Base-by-base conservation (phyloP, 2,888 invertebrate species). In the Polylopha cassiicola region DNA sequence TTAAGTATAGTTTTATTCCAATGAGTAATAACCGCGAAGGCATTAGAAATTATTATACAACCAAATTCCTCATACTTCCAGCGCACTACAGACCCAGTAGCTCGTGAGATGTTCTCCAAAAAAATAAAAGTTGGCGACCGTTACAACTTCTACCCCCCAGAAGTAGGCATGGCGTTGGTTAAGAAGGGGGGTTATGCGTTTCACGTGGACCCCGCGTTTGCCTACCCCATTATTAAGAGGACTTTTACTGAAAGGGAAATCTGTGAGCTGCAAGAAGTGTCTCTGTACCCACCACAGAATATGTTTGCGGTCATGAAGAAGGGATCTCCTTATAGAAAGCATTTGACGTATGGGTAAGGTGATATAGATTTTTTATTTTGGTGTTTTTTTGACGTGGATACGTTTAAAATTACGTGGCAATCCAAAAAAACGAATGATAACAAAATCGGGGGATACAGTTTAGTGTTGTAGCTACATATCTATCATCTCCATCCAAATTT, bases 141-240 rank as follows among this genome's bases (percentile, higher is more conserved):
- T 0, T 50, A 71, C 20, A 87, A 89, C 48, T 89, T 88, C 68
- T 85, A 86, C 39, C 58, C 78, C 6, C 78, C 89, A 0, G 79
- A 77, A 3, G 67, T 82, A 28, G 92, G 92, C 6, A 75, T 92
- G 60, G 66, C 69, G 0, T 63, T 86, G 48, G 89, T 92, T 1
- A 87, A 87, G 58, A 65, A 73, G 16, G 92, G 92, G 2, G 90
- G 89, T 2, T 92, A 89, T 58, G 92, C 92, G 0, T 91, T 90
- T 65, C 90, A 91, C 55, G 87, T 90, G 3, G 92, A 92, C 64
- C 88, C 87, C 0, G 87, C 89, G 0, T 87, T 87, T 0, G 91
- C 89, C 1, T 92, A 92, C 65, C 89, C 89, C 45, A 87, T 91
- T 13, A 91, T 92, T 59, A 81, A 81, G 32, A 85, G 86, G 13